Conservation (phyloP, 2,888 invertebrate species). For the Mythimna vitellina region DNA sequence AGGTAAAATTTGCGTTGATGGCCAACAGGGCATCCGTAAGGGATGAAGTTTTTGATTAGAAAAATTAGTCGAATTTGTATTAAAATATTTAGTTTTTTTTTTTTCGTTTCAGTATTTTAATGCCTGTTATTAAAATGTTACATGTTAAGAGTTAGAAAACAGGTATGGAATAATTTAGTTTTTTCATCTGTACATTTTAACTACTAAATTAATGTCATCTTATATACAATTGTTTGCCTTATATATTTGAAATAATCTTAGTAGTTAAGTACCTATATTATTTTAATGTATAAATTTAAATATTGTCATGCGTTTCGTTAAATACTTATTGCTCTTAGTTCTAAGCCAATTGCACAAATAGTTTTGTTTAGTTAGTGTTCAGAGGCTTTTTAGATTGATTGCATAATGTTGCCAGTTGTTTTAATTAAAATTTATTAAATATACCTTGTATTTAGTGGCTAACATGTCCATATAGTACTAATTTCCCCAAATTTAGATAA, state of each 20-base stretch:
- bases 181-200: background rate
- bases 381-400: slow-evolving; percentile 57
- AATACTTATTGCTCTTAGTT: slow-evolving; percentile 16
- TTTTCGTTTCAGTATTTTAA: slow-evolving; percentile 16
- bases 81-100: background rate
- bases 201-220: background rate
- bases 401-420: slow-evolving; percentile 68
- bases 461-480: slow-evolving; percentile 73
- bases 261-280: background rate
- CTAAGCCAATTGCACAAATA: slow-evolving; percentile 42
- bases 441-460: slow-evolving; percentile 66
- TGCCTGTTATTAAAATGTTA: background rate
- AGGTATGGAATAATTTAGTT: background rate
- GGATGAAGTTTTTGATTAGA: background rate
- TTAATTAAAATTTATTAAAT: slow-evolving; percentile 64
- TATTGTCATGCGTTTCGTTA: background rate
- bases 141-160: background rate
- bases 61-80: background rate
- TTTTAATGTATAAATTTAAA: slow-evolving; percentile 18
- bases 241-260: background rate
- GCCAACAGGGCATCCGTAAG: background rate
- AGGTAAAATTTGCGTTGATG: background rate
- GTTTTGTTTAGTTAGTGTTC: slow-evolving; percentile 38
- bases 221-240: background rate
- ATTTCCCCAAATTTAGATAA: slow-evolving; percentile 35